Conservation (phyloP, 2,113 vertebrate species). For the Corythornis vintsioides region DNA sequence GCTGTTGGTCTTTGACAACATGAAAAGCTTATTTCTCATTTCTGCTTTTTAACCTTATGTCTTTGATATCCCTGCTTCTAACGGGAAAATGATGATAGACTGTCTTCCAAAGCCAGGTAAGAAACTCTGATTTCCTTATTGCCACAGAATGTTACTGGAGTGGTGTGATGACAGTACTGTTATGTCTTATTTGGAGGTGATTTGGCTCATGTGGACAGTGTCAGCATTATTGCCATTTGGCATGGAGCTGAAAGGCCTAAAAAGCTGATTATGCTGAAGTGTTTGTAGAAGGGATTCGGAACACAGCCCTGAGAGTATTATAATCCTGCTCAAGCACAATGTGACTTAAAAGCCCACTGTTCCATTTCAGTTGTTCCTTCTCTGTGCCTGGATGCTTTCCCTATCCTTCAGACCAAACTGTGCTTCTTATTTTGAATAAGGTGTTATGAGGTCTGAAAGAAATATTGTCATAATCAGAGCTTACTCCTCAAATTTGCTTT, state of each 20-base stretch:
- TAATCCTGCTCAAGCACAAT: slow-evolving; percentile 46
- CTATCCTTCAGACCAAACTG: neutral
- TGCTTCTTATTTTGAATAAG: neutral
- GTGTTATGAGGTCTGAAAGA: neutral
- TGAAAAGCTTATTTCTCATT: neutral
- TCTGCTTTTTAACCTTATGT: neutral
- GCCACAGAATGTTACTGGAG: neutral
- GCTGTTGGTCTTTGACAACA: neutral
- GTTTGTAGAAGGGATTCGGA: slow-evolving; percentile 32
- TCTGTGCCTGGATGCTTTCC: neutral
- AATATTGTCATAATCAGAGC: neutral
- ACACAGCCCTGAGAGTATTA: neutral
- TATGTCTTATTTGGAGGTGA: slow-evolving; percentile 5
- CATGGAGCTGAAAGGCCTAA: slow-evolving; percentile 17
- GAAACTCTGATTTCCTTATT: neutral
- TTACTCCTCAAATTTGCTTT: neutral
- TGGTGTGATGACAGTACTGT: neutral
- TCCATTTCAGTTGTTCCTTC: neutral
- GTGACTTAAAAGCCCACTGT: slow-evolving; percentile 32
- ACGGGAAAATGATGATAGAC: neutral
- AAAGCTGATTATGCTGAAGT: slow-evolving; percentile 54
- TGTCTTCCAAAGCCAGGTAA: neutral
- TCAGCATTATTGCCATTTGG: slow-evolving; percentile 27
- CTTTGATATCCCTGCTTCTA: neutral
- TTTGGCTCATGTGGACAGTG: neutral